phyloP scores from a whole-genome alignment of 2,888 invertebrate genomes.

The Hoplodrina blanda region DNA sequence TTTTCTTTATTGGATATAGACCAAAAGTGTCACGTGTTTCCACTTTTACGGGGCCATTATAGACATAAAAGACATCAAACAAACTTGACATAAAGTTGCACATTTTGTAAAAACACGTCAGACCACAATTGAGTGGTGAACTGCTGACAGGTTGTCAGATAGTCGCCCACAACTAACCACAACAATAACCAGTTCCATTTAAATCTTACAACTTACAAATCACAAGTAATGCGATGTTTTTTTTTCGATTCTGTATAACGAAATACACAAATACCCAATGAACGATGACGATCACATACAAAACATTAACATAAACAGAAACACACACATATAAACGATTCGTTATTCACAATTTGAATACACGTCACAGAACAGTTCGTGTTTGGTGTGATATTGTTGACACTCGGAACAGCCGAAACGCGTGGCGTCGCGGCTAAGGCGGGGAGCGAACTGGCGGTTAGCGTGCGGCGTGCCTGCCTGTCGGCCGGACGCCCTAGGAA shows the following conservation, averaged over 20 bases:
- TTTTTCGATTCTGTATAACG: constrained; percentile 39
- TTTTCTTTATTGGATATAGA: background rate
- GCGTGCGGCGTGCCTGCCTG: constrained; percentile 41
- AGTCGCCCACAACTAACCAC: constrained; percentile 54
- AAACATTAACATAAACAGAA: constrained; percentile 53
- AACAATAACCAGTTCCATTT: constrained; percentile 60
- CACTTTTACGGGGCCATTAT: constrained; percentile 9
- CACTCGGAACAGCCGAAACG: constrained; percentile 24
- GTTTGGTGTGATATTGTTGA: constrained; percentile 43
- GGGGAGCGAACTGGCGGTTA: constrained; percentile 50
- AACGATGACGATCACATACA: constrained; percentile 52
- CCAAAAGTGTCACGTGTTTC: background rate
- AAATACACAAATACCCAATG: constrained; percentile 49
- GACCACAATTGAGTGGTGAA: constrained; percentile 47
- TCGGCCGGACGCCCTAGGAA: constrained; percentile 51
- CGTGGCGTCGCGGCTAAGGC: constrained; percentile 55
- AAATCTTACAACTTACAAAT: constrained; percentile 56
- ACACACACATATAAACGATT: constrained; percentile 60
- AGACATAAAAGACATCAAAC: constrained; percentile 10
- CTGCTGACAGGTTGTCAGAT: constrained; percentile 52
- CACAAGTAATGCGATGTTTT: constrained; percentile 44
- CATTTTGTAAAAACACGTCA: constrained; percentile 40
- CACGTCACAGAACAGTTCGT: constrained; percentile 55
- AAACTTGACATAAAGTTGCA: constrained; percentile 38
- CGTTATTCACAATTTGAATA: constrained; percentile 57